phyloP scores from a whole-genome alignment of 1,140 invertebrate genomes.

The Amyelois transitella region DNA sequence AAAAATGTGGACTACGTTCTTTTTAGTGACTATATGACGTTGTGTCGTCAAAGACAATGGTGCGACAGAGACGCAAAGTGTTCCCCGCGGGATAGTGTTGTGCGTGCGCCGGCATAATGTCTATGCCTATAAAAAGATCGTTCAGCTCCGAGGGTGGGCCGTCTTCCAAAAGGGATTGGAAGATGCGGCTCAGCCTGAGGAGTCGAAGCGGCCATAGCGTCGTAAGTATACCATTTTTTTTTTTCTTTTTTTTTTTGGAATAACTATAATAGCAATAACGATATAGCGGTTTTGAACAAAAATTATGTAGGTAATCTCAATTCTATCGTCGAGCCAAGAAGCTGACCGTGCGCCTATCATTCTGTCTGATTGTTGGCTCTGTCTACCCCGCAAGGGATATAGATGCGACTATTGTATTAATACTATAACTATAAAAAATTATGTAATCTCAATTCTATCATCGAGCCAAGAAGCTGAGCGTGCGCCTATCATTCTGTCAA shows the following conservation, averaged over 20 bases:
- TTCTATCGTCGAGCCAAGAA: too few relatives aligned
- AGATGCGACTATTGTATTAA: too few relatives aligned
- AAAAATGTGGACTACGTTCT: background rate
- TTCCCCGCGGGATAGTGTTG: constrained; percentile 17
- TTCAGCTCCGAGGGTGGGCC: constrained; percentile 55
- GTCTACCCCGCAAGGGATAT: too few relatives aligned
- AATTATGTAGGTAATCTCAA: too few relatives aligned
- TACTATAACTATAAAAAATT: too few relatives aligned
- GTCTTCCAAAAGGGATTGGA: constrained; percentile 54
- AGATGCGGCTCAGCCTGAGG: constrained; percentile 59
- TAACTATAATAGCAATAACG: background rate
- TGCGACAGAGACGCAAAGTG: constrained; percentile 38
- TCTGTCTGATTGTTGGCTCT: too few relatives aligned
- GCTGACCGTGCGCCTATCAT: too few relatives aligned
- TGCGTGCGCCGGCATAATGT: constrained; percentile 27
- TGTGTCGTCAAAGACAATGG: constrained; percentile 5
- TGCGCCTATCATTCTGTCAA: too few relatives aligned
- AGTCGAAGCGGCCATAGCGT: constrained; percentile 59
- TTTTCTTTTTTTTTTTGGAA: background rate
- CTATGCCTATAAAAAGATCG: constrained; percentile 55
- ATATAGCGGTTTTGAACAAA: too few relatives aligned
- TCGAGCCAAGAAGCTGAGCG: too few relatives aligned
- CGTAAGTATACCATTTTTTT: constrained; percentile 33
- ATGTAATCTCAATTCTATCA: too few relatives aligned
- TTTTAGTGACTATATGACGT: background rate